A percentile compares a stretch with the other conserved stretches of the same genome.
phyloP scores from a whole-genome alignment of 1,140 invertebrate species.

The Zaprionus ghesquierei region DNA sequence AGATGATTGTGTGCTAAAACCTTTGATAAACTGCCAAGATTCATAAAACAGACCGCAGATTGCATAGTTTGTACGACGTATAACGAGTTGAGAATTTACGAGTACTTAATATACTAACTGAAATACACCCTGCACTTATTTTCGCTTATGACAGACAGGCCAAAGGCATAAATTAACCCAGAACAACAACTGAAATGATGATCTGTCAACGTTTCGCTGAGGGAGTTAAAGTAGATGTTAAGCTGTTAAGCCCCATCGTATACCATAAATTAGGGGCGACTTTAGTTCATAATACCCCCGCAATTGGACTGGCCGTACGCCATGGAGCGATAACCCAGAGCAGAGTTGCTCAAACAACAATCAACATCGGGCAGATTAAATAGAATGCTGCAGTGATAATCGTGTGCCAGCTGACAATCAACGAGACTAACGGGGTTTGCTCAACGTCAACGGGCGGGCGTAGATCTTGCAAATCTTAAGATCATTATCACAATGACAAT shows the following conservation, averaged over 20 bases:
- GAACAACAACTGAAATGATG: background rate
- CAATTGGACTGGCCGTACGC: background rate
- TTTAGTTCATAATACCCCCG: background rate
- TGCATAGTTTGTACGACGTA: background rate
- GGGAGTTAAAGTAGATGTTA: constrained; percentile 7
- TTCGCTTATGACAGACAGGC: background rate
- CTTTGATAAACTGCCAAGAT: constrained; percentile 27
- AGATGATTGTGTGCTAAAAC: constrained; percentile 28
- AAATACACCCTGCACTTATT: background rate
- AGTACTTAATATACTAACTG: background rate
- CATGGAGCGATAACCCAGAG: constrained; percentile 25
- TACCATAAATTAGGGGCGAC: constrained; percentile 22
- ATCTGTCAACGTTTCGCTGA: background rate
- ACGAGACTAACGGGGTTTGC: background rate
- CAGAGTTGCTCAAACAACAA: constrained; percentile 28
- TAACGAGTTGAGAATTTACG: background rate
- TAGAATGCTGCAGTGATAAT: constrained; percentile 46
- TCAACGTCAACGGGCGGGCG: background rate
- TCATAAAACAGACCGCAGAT: background rate
- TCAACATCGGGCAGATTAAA: constrained; percentile 28
- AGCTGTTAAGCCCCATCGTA: constrained; percentile 7
- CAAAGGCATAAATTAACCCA: background rate
- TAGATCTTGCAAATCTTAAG: constrained; percentile 43
- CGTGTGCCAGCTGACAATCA: constrained; percentile 40
- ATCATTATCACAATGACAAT: constrained; percentile 18